phyloP scores from a whole-genome alignment of 2,113 vertebrate species.

The Miniopterus natalensis region DNA sequence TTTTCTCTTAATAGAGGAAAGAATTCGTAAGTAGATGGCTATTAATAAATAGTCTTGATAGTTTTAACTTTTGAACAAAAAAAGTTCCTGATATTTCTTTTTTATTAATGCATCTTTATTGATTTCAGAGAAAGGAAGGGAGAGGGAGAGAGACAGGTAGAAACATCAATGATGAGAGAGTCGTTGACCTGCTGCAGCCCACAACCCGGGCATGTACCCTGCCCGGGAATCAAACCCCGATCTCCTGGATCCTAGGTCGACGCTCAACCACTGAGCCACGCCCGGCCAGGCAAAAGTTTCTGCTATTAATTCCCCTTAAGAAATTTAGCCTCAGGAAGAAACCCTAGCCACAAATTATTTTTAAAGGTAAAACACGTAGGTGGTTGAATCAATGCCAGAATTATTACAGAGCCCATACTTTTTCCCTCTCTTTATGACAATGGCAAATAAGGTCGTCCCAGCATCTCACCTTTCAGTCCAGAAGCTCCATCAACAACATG shows the following conservation, averaged over 20 bases:
- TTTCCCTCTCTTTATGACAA: neutral
- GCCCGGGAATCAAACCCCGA: no score
- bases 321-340: conserved; percentile 40
- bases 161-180: no score
- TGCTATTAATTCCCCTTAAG: conserved; percentile 36
- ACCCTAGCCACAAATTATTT: conserved; percentile 13
- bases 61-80: conserved; percentile 49
- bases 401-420: neutral
- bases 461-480: conserved; percentile 42
- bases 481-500: neutral
- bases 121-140: no score
- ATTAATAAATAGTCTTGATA: neutral
- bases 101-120: no score
- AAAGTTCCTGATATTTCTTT: neutral
- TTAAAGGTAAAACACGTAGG: conserved; percentile 28
- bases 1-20: conserved; percentile 27
- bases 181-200: no score
- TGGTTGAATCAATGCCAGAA: neutral
- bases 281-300: neutral
- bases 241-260: no score
- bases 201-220: no score
- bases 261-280: no score
- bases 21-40: neutral
- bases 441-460: conserved; percentile 34
- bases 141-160: no score